Evolutionary conservation across 2,113 vertebrate species (phyloP).

Genomic region (Onychostoma macrolepis): DNA sequence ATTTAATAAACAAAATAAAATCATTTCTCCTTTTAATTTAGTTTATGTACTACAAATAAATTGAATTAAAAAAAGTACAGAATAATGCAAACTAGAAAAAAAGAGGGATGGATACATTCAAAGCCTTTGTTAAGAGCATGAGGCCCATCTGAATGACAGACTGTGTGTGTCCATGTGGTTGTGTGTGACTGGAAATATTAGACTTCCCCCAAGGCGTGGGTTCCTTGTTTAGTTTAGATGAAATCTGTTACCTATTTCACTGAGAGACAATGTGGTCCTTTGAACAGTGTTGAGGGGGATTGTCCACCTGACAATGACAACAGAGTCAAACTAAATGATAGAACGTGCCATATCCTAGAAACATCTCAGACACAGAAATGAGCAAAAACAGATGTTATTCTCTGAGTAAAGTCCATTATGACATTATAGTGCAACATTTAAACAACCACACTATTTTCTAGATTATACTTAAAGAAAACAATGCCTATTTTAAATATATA

Average conservation of each 20-base stretch:
- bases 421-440: neutral
- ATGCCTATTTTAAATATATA: neutral
- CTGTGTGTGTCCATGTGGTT: neutral
- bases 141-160: too few relatives aligned
- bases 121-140: neutral
- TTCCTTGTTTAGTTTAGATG: constrained; percentile 19
- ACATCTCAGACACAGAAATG: neutral
- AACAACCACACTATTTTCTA: neutral
- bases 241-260: neutral
- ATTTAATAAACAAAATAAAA: neutral
- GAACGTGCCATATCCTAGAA: constrained; percentile 1
- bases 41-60: neutral
- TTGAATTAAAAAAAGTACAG: neutral
- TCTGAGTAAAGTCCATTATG: neutral
- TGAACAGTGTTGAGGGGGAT: neutral
- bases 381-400: neutral
- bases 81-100: neutral
- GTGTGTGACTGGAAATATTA: neutral
- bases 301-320: neutral
- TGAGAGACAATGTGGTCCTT: neutral
- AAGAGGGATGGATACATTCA: neutral
- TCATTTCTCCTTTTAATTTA: neutral
- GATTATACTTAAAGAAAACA: neutral
- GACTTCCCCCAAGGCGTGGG: neutral
- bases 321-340: neutral